A percentile compares a stretch with the other conserved stretches of the same genome.
These are phyloP conservation scores for Catocala fraxini DNA, from an alignment of 2,888 invertebrate genomes.

Conservation along the genomic window DNA sequence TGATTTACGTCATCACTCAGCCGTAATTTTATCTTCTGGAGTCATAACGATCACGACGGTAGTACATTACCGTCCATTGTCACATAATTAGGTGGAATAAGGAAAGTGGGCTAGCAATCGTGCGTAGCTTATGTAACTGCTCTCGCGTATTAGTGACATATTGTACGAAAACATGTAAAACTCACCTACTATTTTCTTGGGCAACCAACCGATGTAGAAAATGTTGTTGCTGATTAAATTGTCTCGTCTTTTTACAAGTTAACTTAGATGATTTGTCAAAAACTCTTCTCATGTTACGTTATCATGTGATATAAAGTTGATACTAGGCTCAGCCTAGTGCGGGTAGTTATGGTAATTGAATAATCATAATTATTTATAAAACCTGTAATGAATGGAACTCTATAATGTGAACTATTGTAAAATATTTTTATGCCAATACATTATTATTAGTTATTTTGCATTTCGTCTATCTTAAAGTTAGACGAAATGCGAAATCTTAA, in stretches of 20 bases:
- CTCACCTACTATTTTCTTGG: constrained; percentile 30
- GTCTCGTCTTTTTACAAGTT: background rate
- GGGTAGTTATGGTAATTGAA: too few relatives aligned
- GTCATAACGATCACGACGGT: constrained; percentile 31
- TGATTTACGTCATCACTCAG: constrained; percentile 36
- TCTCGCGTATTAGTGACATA: constrained; percentile 63
- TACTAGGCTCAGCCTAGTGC: too few relatives aligned
- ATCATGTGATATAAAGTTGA: too few relatives aligned
- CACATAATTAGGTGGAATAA: constrained; percentile 61
- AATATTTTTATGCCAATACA: too few relatives aligned
- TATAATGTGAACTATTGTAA: too few relatives aligned
- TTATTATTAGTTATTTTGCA: too few relatives aligned
- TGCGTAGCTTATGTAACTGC: constrained; percentile 55
- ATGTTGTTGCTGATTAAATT: constrained; percentile 7
- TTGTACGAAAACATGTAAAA: constrained; percentile 55
- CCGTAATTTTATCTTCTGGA: constrained; percentile 36
- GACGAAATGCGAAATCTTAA: too few relatives aligned
- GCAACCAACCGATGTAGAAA: constrained; percentile 35
- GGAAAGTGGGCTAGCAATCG: constrained; percentile 63
- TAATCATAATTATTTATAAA: too few relatives aligned
- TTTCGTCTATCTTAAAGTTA: too few relatives aligned
- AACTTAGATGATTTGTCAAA: background rate
- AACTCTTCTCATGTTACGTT: too few relatives aligned
- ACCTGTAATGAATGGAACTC: too few relatives aligned
- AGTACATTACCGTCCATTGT: constrained; percentile 53